Conservation (phyloP, 2,113 vertebrate species). For the Machaerirhynchus nigripectus region DNA sequence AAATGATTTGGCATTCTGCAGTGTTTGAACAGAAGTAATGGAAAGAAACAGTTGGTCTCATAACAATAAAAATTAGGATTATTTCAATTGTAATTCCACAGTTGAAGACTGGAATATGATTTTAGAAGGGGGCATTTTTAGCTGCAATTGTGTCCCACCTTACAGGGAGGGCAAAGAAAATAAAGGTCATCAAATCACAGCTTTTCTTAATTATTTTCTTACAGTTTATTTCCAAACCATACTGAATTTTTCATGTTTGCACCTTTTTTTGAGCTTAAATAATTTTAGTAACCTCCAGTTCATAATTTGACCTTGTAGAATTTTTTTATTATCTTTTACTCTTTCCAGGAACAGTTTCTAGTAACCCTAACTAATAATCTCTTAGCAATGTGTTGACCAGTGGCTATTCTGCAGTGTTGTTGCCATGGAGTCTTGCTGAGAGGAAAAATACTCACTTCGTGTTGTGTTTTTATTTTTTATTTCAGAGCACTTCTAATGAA, state of each 20-base stretch:
- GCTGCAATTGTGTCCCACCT: not conserved
- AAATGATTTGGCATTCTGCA: not conserved
- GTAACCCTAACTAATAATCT: not conserved
- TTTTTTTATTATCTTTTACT: not conserved
- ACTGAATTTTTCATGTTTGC: not conserved
- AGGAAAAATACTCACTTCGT: not conserved
- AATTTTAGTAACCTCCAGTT: not conserved
- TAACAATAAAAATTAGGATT: not conserved
- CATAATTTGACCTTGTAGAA: not conserved
- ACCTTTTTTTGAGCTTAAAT: not conserved
- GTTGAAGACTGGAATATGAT: not conserved
- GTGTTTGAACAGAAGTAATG: not conserved
- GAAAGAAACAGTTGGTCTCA: not conserved
- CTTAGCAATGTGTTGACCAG: not conserved
- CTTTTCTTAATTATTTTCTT: not conserved
- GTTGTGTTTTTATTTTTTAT: not conserved
- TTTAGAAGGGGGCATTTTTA: not conserved
- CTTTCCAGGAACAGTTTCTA: not conserved
- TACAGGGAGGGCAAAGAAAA: not conserved
- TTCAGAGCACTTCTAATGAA: not conserved
- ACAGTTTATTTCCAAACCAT: not conserved
- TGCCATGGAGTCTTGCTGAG: not conserved
- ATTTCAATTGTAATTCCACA: not conserved
- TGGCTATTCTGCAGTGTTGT: not conserved
- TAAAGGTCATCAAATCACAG: not conserved